A percentile compares a stretch with the other conserved stretches of the same genome.
These are phyloP conservation scores for Macrophya alboannulata DNA, from an alignment of 2,888 invertebrate species.

Conservation along the genomic window DNA sequence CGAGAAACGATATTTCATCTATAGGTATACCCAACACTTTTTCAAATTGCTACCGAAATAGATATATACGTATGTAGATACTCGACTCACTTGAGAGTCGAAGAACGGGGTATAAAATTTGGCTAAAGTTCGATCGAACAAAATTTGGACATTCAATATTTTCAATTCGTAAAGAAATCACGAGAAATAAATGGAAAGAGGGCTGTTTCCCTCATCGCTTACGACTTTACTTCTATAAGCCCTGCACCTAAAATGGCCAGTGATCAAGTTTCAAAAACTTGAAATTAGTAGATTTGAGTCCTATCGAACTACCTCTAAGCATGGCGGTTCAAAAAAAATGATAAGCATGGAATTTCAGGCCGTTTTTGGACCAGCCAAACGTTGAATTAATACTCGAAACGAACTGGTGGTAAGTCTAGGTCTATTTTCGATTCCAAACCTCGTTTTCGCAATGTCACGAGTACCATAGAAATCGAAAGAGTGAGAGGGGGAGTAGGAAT, in stretches of 20 bases:
- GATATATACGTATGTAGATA: not conserved
- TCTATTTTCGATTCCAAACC: not conserved
- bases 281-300: too few species aligned
- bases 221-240: too few species aligned
- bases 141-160: not conserved
- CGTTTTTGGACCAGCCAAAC: not conserved
- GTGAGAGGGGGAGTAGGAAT: not conserved
- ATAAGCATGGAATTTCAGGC: not conserved
- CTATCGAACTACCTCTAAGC: too few species aligned
- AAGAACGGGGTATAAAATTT: not conserved
- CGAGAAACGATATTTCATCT: constrained; percentile 7
- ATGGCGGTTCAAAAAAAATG: not conserved
- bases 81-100: not conserved
- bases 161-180: not conserved
- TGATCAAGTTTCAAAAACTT: too few species aligned
- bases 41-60: not conserved
- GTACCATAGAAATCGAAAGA: not conserved
- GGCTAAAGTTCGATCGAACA: not conserved
- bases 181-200: too few species aligned
- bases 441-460: not conserved
- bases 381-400: not conserved
- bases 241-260: too few species aligned
- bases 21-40: not conserved
- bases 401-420: not conserved
- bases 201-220: too few species aligned